Conservation (phyloP, 2,113 vertebrate genomes). For the Ophthalmolycus amberensis region DNA sequence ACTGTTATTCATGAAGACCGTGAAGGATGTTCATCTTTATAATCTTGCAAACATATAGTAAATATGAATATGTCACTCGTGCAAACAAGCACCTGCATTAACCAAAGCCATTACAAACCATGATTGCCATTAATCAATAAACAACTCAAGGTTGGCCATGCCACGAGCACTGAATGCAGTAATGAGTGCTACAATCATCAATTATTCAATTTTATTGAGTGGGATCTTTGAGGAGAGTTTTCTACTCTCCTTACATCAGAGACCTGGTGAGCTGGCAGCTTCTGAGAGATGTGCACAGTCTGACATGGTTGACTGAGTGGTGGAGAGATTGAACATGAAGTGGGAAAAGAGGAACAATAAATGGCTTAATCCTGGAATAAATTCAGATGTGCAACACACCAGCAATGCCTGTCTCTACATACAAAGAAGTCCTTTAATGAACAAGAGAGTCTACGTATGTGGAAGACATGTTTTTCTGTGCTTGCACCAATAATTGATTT, state of each 20-base stretch:
- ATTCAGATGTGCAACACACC: conserved; percentile 57
- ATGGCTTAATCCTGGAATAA: conserved; percentile 46
- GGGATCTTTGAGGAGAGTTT: conserved; percentile 44
- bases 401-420: conserved; percentile 23
- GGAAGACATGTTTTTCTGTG: not conserved
- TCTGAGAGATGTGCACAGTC: conserved; percentile 41
- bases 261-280: conserved; percentile 53
- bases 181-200: conserved; percentile 68
- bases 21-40: conserved; percentile 4
- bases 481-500: not conserved
- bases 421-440: not conserved
- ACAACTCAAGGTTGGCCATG: conserved; percentile 42
- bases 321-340: conserved; percentile 39
- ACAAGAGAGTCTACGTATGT: not conserved
- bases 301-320: conserved; percentile 48
- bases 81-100: conserved; percentile 59
- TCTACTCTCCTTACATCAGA: conserved; percentile 48
- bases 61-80: not conserved
- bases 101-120: conserved; percentile 46
- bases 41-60: conserved; percentile 5
- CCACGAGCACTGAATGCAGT: conserved; percentile 23
- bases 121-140: conserved; percentile 41
- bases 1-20: not conserved
- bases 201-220: conserved; percentile 76
- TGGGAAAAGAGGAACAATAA: conserved; percentile 63